A percentile compares a stretch with the other conserved stretches of the same genome.
Conservation (phyloP, 2,888 invertebrate genomes). For the Acrocera orbiculus region DNA sequence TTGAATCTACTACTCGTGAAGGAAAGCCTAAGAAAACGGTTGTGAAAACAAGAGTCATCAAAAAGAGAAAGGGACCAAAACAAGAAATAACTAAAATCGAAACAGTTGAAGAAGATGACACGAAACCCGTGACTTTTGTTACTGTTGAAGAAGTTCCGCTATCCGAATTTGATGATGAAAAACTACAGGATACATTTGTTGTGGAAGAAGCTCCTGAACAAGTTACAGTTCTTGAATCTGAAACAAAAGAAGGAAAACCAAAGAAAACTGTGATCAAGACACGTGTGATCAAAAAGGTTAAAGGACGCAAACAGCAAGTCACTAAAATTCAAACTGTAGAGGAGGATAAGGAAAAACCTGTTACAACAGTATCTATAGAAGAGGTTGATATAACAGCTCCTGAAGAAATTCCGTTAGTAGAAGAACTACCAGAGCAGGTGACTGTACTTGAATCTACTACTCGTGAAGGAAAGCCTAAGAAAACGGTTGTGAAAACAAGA, state of each 20-base stretch:
- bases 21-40: no score
- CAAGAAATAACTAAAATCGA: no score
- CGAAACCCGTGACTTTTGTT: conserved; percentile 19
- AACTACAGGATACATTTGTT: conserved; percentile 19
- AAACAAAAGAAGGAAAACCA: conserved; percentile 11
- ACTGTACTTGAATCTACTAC: conserved; percentile 19
- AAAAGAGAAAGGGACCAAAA: no score
- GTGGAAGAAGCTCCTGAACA: conserved; percentile 16
- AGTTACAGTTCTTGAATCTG: conserved; percentile 6
- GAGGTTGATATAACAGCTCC: conserved; percentile 19
- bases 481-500: conserved; percentile 16
- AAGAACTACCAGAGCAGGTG: conserved; percentile 25
- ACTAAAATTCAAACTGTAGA: conserved; percentile 27
- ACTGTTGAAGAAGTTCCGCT: no score
- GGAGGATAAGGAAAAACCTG: conserved; percentile 26
- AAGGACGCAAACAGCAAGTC: conserved; percentile 18
- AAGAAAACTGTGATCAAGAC: conserved; percentile 13
- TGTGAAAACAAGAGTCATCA: no score
- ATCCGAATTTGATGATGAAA: conserved; percentile 16
- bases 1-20: no score
- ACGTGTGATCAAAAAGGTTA: conserved; percentile 6
- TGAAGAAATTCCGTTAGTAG: conserved; percentile 13
- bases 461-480: conserved; percentile 7
- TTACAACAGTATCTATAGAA: conserved; percentile 22
- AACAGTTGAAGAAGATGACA: conserved; percentile 18